phyloP scores from a whole-genome alignment of 2,797 vertebrate genomes.

The Emys orbicularis region DNA sequence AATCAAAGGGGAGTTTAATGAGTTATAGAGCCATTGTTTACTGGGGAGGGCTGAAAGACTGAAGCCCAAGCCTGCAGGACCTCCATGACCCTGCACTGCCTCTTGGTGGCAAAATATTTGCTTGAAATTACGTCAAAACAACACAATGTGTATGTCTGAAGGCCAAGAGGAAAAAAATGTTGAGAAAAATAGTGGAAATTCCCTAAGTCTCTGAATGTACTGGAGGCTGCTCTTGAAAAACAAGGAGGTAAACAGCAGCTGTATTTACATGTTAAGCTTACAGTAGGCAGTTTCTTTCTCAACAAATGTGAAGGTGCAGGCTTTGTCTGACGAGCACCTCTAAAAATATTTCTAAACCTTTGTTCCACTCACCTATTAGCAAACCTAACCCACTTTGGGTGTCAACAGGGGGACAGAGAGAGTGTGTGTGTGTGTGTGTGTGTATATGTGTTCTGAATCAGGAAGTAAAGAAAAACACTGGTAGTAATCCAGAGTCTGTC shows the following conservation, averaged over 20 bases:
- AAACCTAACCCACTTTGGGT: slow-evolving; percentile 30
- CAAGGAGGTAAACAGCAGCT: slow-evolving; percentile 63
- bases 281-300: accelerated
- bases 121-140: slow-evolving; percentile 81
- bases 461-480: slow-evolving; percentile 31
- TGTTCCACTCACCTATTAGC: slow-evolving; percentile 50
- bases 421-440: not conserved
- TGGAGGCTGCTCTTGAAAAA: slow-evolving; percentile 75
- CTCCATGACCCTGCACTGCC: slow-evolving; percentile 77
- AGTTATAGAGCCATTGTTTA: slow-evolving; percentile 89
- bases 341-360: slow-evolving; percentile 39
- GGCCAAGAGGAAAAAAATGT: slow-evolving; percentile 11
- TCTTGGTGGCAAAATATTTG: slow-evolving; percentile 78
- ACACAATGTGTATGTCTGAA: slow-evolving; percentile 74
- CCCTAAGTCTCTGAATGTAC: slow-evolving; percentile 62
- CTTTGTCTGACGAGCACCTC: not conserved
- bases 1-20: slow-evolving; percentile 89
- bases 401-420: not conserved
- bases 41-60: slow-evolving; percentile 69
- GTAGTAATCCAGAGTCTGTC: slow-evolving; percentile 20
- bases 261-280: not conserved
- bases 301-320: not conserved
- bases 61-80: slow-evolving; percentile 64
- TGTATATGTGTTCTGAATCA: not conserved
- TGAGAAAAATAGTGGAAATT: slow-evolving; percentile 82